Base-by-base conservation (phyloP, 2,113 vertebrate genomes). In the Gymnarchus niloticus region DNA sequence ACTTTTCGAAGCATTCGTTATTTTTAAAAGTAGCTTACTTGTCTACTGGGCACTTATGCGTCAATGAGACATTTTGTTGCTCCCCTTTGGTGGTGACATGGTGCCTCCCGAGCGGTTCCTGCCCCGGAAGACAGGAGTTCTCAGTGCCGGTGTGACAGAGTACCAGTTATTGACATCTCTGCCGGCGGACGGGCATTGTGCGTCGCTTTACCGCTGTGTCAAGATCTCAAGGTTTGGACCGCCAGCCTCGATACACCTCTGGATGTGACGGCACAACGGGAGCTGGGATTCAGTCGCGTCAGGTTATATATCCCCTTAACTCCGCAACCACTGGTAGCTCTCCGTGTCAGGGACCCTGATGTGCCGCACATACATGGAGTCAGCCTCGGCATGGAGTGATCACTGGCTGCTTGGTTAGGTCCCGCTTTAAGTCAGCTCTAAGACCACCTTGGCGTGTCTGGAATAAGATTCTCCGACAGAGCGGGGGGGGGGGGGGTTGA, bases 121-220 rank as follows among this genome's bases (percentile, higher is more conserved):
- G 61, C 83, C 73, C 87, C 89, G 90, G 91, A 92, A 92, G 85
- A 73, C 59, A 76, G 86, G 56, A 81, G 56, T 84, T 86, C 59
- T 54, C 76, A 84, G 83, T 87, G 86, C 86, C 86, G 86, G 86
- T 87, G 86, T 87, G 86, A 87, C 65, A 84, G 65, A 25, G 83
- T 49, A 51, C 73, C 37, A 25, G 83, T 25, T 51, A 41, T 48
- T 85, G 69, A 77, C 69, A 56, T 44, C 46, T 5, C 61, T 57
- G 56, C 76, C 80, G 28, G 52, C 21, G 46, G 52, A 61, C 65
- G 56, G 21, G 44, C 41, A n/a, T 80, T 33, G 14, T 51, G 37
- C 25, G 54, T 25, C 56, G 44, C 23, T 52, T 46, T 37, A 51
- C 33, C 59, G 57, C 57, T 83, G 52, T 83, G 84, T 86, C 48